Conservation (phyloP, 2,888 invertebrate genomes). For the Ectemnius continuus region DNA sequence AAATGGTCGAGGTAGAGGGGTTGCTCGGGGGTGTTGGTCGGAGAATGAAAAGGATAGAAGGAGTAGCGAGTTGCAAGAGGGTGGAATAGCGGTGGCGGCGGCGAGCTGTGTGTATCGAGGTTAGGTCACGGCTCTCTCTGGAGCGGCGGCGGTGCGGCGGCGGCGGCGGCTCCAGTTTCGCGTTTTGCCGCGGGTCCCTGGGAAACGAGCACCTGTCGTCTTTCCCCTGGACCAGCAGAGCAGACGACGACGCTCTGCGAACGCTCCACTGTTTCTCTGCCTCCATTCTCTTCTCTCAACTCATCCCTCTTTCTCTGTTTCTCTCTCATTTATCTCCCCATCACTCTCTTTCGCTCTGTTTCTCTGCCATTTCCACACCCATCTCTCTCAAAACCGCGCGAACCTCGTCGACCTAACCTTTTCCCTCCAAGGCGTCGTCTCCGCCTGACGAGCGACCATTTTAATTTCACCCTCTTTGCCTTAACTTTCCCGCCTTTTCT, state of each 20-base stretch:
- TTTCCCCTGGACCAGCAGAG: slow-evolving; percentile 67
- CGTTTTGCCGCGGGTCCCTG: slow-evolving; percentile 74
- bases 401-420: not conserved
- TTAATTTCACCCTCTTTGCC: slow-evolving; percentile 4
- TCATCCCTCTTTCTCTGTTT: slow-evolving; percentile 14
- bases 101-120: slow-evolving; percentile 44
- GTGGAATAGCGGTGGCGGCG: slow-evolving; percentile 17
- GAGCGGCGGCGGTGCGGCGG: slow-evolving; percentile 62
- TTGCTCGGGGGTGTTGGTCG: slow-evolving; percentile 4
- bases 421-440: not conserved
- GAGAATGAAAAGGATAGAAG: not conserved
- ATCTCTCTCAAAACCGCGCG: slow-evolving; percentile 8
- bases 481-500: not conserved
- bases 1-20: slow-evolving; percentile 2
- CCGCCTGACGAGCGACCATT: slow-evolving; percentile 1
- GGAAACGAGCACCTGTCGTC: slow-evolving; percentile 74
- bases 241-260: slow-evolving; percentile 57
- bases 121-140: slow-evolving; percentile 54
- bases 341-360: slow-evolving; percentile 9
- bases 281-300: slow-evolving; percentile 14
- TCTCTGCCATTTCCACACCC: slow-evolving; percentile 1
- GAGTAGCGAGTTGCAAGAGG: not conserved
- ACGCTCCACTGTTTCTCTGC: slow-evolving; percentile 36
- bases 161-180: slow-evolving; percentile 67
- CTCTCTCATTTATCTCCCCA: slow-evolving; percentile 18